These are phyloP conservation scores for Apamea sordens DNA, from an alignment of 2,888 invertebrate species.

Conservation along the genomic window DNA sequence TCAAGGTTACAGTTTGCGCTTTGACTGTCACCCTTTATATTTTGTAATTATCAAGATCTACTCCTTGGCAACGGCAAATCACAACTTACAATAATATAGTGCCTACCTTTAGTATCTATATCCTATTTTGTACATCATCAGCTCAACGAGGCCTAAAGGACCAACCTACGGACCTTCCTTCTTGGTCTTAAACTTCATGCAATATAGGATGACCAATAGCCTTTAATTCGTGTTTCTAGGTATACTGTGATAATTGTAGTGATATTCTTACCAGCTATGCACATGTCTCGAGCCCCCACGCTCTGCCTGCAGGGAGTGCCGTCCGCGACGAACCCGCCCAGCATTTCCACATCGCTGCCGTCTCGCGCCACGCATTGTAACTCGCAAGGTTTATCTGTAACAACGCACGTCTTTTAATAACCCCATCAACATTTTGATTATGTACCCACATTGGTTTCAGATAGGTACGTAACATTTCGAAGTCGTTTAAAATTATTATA, in stretches of 20 bases:
- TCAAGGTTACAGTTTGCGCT: too few species aligned
- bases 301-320: constrained; percentile 95
- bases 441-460: neutral
- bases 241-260: neutral
- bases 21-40: neutral
- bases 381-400: constrained; percentile 94
- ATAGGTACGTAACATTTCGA: neutral
- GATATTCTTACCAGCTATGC: constrained; percentile 90
- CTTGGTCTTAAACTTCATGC: neutral
- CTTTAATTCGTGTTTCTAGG: neutral
- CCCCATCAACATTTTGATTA: neutral
- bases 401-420: constrained; percentile 21
- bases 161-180: neutral
- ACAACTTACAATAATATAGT: neutral
- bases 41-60: neutral
- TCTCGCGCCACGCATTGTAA: constrained; percentile 95
- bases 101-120: neutral
- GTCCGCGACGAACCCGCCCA: constrained; percentile 94
- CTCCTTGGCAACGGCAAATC: neutral
- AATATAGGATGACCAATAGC: neutral
- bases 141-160: neutral
- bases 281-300: constrained; percentile 95
- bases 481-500: neutral
- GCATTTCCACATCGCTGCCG: constrained; percentile 92
- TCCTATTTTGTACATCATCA: neutral